Percentiles rank a stretch among this genome's conserved stretches.
phyloP scores from a whole-genome alignment of 2,113 vertebrate species.

The Carlito syrichta region DNA sequence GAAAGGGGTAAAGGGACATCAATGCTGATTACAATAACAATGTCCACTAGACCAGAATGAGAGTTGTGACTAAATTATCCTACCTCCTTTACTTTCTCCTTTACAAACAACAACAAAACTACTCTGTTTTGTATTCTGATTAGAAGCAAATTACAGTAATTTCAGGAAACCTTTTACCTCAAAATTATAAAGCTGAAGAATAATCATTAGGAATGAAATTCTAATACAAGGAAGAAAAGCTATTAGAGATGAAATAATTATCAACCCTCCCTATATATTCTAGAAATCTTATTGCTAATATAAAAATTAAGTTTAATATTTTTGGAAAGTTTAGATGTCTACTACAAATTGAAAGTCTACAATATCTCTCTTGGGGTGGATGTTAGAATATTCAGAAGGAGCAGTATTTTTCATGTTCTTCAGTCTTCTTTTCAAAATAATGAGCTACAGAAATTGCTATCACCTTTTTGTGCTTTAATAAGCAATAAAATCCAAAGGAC shows the following conservation, averaged over 20 bases:
- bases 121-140: not conserved
- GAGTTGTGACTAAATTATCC: not conserved
- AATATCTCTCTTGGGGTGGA: not conserved
- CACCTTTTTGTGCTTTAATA: constrained; percentile 45
- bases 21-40: rapidly evolving
- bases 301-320: not conserved
- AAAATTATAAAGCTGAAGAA: not conserved
- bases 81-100: not conserved
- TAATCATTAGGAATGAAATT: not conserved
- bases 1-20: not conserved
- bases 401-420: not conserved
- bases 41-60: not conserved
- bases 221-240: not conserved
- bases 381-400: not conserved
- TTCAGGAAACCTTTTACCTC: not conserved
- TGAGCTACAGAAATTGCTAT: constrained; percentile 8
- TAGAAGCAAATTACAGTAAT: not conserved
- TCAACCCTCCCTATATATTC: not conserved
- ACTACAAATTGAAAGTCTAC: not conserved
- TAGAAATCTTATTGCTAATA: not conserved
- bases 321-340: not conserved
- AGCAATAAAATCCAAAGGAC: constrained; percentile 40
- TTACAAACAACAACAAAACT: not conserved
- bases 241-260: not conserved
- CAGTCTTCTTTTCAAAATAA: constrained; percentile 45